These are phyloP conservation scores for Dipus sagitta DNA, from an alignment of 2,797 vertebrate genomes.

Conservation along the genomic window DNA sequence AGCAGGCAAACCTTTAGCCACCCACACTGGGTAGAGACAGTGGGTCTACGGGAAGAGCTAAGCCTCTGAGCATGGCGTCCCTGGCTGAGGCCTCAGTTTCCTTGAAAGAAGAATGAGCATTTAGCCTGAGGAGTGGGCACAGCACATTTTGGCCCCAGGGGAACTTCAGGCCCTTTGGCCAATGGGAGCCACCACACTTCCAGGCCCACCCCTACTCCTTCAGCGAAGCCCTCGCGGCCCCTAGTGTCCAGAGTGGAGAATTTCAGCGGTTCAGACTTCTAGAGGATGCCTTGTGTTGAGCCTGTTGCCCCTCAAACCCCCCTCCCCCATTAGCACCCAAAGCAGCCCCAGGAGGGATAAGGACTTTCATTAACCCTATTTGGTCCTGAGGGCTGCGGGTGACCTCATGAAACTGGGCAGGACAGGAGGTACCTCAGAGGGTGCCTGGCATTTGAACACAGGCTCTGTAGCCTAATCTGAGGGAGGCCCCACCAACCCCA, in stretches of 20 bases:
- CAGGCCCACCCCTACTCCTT: not conserved
- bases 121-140: not conserved
- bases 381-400: not conserved
- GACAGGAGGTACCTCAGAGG: not conserved
- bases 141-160: not conserved
- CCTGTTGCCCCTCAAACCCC: no score
- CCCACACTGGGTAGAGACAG: not conserved
- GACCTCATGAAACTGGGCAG: not conserved
- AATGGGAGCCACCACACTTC: no score
- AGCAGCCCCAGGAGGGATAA: not conserved
- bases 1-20: not conserved
- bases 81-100: not conserved
- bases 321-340: not conserved
- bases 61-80: not conserved
- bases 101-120: not conserved
- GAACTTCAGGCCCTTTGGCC: not conserved
- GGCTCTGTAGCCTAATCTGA: not conserved
- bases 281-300: not conserved
- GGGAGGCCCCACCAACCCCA: not conserved
- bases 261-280: not conserved
- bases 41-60: not conserved
- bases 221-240: constrained; percentile 40
- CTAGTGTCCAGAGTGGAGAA: constrained; percentile 67
- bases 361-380: not conserved
- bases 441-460: not conserved